A percentile compares a stretch with the other conserved stretches of the same genome.
These are phyloP conservation scores for Podarcis cretensis DNA, from an alignment of 2,113 vertebrate genomes.

Conservation along the genomic window DNA sequence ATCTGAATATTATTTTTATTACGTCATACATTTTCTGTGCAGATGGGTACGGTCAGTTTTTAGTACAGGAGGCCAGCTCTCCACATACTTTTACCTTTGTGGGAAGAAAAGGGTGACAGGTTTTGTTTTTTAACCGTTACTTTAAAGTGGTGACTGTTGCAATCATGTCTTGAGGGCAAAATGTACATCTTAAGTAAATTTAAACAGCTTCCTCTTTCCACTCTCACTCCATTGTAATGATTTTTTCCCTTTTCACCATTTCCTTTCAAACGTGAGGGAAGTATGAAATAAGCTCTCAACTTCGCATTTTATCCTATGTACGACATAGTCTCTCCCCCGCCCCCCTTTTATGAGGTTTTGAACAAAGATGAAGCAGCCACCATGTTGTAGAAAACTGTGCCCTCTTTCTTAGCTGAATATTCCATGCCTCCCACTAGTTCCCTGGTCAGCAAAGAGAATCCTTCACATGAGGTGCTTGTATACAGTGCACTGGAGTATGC, in stretches of 20 bases:
- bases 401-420: no score
- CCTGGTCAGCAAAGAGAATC: neutral
- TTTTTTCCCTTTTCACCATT: neutral
- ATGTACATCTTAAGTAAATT: neutral
- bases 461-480: neutral
- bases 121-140: neutral
- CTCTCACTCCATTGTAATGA: neutral
- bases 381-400: neutral
- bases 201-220: neutral
- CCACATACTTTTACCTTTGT: neutral
- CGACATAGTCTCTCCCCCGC: neutral
- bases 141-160: neutral
- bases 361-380: neutral
- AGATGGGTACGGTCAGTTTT: slow-evolving; percentile 33
- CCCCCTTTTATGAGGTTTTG: neutral
- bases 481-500: neutral
- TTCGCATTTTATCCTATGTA: neutral
- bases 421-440: no score
- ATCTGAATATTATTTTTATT: slow-evolving; percentile 59
- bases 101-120: neutral
- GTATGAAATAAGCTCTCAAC: neutral
- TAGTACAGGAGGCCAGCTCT: neutral
- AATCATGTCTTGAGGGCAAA: neutral
- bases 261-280: neutral
- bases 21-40: slow-evolving; percentile 32